Base-by-base conservation (phyloP, 2,888 invertebrate genomes). In the Ochropleura leucogaster region DNA sequence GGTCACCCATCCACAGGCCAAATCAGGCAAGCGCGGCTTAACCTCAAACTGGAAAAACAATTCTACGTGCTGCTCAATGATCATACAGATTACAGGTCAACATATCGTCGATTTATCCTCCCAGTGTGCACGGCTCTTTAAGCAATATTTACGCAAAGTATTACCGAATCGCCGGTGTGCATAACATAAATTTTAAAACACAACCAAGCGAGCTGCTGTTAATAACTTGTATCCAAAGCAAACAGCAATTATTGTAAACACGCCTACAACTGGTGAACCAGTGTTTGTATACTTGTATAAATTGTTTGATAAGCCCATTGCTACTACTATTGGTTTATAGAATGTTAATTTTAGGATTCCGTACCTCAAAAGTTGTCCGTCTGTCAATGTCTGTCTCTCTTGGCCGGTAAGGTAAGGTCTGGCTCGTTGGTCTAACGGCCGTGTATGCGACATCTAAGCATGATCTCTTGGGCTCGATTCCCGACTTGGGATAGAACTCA, bases 101-200 rank as follows among this genome's bases (percentile, higher is more conserved):
- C 20, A 74, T 59, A 62, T 44, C 51, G 51, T 8, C 4, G 14
- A 53, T 42, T 8, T 47, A 12, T 47, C 46, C 18, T 20, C 3
- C 12, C 16, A 55, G 7, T 53, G 18, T 18, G 55, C 8, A 57
- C 51, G 53, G 18, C 6, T 55, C 51, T 74, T 71, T 88, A 89
- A 89, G 82, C 83, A 77, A 83, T 89, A 90, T 90, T 90, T 89
- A 82, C 86, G 76, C 64, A 72, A 70, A 87, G 87, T 89, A 89
- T 88, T 89, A 82, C 82, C 63, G 86, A 77, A 85, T 84, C 77
- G 88, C 88, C 74, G 73, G 80, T 79, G 82, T 84, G 92, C 92
- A 93, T 91, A 91, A 90, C 91, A 91, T 93, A 92, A 85, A 93
- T 93, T 91, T 92, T 90, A 89, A 92, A 92, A 90, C 89, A 87